Conservation (phyloP, 1,140 invertebrate species). For the Drosophila trapezifrons region DNA sequence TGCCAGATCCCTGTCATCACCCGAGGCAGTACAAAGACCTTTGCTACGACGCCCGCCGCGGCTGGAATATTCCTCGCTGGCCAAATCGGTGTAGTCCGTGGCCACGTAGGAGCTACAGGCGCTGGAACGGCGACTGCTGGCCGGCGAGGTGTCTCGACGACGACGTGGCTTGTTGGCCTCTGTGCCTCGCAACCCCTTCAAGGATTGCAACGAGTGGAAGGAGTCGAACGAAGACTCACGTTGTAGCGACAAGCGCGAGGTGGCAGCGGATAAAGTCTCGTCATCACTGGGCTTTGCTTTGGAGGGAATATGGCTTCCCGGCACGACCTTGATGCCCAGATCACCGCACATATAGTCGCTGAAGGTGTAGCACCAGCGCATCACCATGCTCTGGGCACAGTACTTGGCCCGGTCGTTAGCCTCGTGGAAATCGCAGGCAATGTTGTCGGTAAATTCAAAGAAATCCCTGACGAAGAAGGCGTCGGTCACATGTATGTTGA, state of each 20-base stretch:
- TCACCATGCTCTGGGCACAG: slow-evolving; percentile 64
- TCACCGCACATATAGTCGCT: slow-evolving; percentile 71
- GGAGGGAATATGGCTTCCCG: slow-evolving; percentile 59
- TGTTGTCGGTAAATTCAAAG: slow-evolving; percentile 58
- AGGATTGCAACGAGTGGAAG: neutral
- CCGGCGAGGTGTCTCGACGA: neutral
- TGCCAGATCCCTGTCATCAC: neutral
- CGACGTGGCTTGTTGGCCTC: neutral
- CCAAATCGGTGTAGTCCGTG: slow-evolving; percentile 18
- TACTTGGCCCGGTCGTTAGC: slow-evolving; percentile 63
- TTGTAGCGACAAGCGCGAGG: neutral
- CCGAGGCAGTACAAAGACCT: neutral
- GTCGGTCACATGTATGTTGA: slow-evolving; percentile 52
- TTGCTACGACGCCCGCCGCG: neutral
- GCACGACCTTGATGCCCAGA: slow-evolving; percentile 51
- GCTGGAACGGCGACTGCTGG: neutral
- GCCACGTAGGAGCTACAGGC: neutral
- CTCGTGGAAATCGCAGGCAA: slow-evolving; percentile 58
- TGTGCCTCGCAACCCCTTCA: neutral
- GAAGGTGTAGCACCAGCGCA: slow-evolving; percentile 69
- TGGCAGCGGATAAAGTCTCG: neutral
- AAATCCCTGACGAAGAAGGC: slow-evolving; percentile 52
- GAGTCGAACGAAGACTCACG: slow-evolving; percentile 4
- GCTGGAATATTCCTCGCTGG: slow-evolving; percentile 8
- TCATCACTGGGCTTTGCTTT: slow-evolving; percentile 20